Base-by-base conservation (phyloP, 1,140 invertebrate species). In the Drosophila nasuta region DNA sequence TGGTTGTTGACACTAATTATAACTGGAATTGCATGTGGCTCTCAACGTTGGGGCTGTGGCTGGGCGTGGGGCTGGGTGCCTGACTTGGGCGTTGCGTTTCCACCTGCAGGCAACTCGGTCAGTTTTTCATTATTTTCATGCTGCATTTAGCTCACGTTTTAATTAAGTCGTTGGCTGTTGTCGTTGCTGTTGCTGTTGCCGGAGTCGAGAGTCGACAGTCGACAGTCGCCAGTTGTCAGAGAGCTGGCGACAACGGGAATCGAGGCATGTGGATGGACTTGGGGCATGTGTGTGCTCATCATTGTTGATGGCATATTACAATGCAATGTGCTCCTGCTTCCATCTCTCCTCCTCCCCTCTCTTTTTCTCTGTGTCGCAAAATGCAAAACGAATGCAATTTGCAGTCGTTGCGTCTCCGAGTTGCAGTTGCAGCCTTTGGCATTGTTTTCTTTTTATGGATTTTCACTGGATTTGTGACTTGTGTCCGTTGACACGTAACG, bases 71-170 rank as follows among this genome's bases (percentile, higher is more conserved):
- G 10, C 25, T 49, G 52, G 8, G 5, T 46, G 43, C 13, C 66
- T 58, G 63, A 54, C 70, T 62, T 46, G 76, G 71, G 59, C 70
- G 43, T 25, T 76, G 62, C 74, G 74, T 75, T 85, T 89, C 77
- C 85, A 88, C 85, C 85, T 89, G 74, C 85, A 57, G 33, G 52
- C 75, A 89, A 89, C 78, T 89, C 85, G 85, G 85, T 85, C 81
- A 89, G 85, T 81, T 89, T 89, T 89, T 89, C 81, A 89, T 89
- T 89, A 89, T 89, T 89, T 89, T 89, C 85, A 89, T 89, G 85
- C 85, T 74, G 85, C 85, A 89, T 89, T 89, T 89, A 89, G 86
- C 85, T 89, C 85, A 89, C 85, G 85, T 89, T 89, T 89, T 89
- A 89, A 89, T 89, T 89, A 89, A 89, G 85, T 89, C 85, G 85